Evolutionary conservation across 2,797 vertebrate species (phyloP), one percentile per base, ranked within the genome.

Genomic region (Epinephelus coioides): DNA sequence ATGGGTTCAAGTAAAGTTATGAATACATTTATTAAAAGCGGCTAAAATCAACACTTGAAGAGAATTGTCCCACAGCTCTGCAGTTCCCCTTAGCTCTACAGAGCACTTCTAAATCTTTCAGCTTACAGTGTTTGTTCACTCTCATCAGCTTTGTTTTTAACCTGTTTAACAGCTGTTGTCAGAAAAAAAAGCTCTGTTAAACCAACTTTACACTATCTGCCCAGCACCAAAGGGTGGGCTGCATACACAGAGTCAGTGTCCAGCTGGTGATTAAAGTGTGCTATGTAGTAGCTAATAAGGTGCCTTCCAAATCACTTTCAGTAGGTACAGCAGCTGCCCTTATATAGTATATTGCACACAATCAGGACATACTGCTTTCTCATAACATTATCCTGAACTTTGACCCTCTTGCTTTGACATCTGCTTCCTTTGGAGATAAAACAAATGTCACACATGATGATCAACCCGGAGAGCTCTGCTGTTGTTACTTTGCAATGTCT

Each of bases 1-100:
- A 64, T 55, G 38, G 51, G 43, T 75, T 79, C 23, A 69, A 81
- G 69, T 34, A 46, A 47, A 57, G 18, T 43, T 6, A 10, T 47
- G 3, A 55, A 76, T 67, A 59, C 13, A 71, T 66, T 30, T 73
- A 3, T 57, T 57, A 68, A 19, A 80, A 68, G 43, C 6, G 15
- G 18, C 30, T 73, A 21, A 14, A 44, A 69, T 46, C 6, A 67
- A 4, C 27, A 13, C 27, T 57, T 60, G 50, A 54, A 12, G 8
- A 64, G 25, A 79, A 71, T 64, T 54, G 3, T 38, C 5, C 53
- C 27, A n/a, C 34, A 13, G 38, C 4, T 71, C 40, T 17, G 23
- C 38, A 21, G 2, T 46, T 40, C 10, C 25, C 21, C 34, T 19
- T 1, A 46, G 54, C 34, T 34, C 34, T 34, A 34, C 34, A 34